phyloP scores from a whole-genome alignment of 2,797 vertebrate species.

The Nannoperca obscura region DNA sequence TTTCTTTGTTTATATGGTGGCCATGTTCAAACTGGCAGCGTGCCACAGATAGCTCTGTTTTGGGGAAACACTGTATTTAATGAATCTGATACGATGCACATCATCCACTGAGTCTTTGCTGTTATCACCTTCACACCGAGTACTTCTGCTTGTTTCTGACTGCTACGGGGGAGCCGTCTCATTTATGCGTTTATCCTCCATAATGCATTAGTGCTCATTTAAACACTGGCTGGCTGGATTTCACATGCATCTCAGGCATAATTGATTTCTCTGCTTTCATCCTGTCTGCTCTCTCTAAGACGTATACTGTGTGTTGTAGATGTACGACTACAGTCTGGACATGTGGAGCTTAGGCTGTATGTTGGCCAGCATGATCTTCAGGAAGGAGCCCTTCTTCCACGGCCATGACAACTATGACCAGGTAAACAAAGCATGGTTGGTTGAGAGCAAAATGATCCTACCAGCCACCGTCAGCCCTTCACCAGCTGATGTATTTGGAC shows the following conservation, averaged over 20 bases:
- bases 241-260: neutral
- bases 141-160: neutral
- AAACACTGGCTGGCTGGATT: neutral
- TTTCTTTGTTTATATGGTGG: too few relatives aligned
- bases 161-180: neutral
- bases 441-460: too few relatives aligned
- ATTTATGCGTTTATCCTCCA: neutral
- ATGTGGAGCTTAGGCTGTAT: slow-evolving; percentile 99
- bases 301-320: slow-evolving; percentile 77
- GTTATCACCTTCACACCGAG: neutral
- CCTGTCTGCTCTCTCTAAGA: neutral
- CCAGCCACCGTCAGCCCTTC: neutral
- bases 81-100: neutral
- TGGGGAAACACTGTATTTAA: neutral
- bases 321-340: slow-evolving; percentile 98
- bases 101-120: neutral
- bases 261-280: neutral
- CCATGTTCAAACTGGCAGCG: neutral
- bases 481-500: neutral
- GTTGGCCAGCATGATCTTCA: slow-evolving; percentile 98
- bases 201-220: neutral
- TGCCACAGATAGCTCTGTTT: neutral
- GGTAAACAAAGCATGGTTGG: slow-evolving; percentile 76
- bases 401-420: slow-evolving; percentile 98
- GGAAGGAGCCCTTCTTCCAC: slow-evolving; percentile 99